Conservation (phyloP, 2,797 vertebrate species). For the Catharus ustulatus region DNA sequence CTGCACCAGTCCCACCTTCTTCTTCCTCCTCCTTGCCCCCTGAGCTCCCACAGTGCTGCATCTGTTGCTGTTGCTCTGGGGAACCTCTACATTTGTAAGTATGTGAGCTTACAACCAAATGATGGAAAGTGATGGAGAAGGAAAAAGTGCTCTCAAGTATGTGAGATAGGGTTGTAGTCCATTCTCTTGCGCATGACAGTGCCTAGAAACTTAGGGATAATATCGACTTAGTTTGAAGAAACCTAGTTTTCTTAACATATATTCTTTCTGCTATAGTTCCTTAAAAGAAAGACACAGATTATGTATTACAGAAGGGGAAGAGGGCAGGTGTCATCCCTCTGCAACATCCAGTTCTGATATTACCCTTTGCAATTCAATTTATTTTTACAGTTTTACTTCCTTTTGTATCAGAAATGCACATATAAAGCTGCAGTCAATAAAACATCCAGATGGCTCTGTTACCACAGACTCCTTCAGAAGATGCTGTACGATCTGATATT, state of each 20-base stretch:
- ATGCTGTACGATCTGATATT: not conserved
- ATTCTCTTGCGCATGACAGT: not conserved
- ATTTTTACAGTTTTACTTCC: not conserved
- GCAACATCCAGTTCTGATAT: not conserved
- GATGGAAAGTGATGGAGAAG: not conserved
- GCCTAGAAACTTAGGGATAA: not conserved
- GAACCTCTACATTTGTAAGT: not conserved
- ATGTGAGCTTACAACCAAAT: not conserved
- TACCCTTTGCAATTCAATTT: not conserved
- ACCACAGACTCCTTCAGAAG: not conserved
- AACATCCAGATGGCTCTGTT: not conserved
- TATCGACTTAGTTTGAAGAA: not conserved
- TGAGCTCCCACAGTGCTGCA: fast-evolving
- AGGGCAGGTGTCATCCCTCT: not conserved
- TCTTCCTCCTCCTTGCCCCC: not conserved
- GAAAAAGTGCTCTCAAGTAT: not conserved
- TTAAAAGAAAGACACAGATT: not conserved
- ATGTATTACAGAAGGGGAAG: not conserved
- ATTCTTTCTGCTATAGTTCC: not conserved
- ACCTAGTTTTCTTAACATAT: not conserved
- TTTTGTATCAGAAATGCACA: not conserved
- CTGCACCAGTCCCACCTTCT: not conserved
- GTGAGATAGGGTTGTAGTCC: not conserved
- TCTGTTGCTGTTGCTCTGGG: not conserved
- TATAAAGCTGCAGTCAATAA: not conserved